phyloP scores from a whole-genome alignment of 2,888 invertebrate genomes.

The Melanotus villosus region DNA sequence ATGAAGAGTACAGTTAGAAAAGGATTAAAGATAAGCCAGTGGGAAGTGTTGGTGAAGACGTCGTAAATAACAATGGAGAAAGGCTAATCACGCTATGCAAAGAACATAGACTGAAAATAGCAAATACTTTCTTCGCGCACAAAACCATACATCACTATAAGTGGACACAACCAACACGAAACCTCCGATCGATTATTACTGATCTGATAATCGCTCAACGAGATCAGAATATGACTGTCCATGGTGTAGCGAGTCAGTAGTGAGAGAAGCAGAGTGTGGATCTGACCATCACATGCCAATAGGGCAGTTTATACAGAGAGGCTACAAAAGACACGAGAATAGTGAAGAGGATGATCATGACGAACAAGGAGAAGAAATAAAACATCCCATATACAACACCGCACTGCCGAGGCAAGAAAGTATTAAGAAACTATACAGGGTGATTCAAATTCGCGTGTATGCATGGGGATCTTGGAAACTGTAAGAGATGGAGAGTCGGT shows the following conservation, averaged over 20 bases:
- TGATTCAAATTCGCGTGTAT: too few species aligned
- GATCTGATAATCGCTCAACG: too few species aligned
- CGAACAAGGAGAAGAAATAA: background rate
- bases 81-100: too few species aligned
- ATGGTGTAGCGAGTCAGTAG: background rate
- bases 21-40: background rate
- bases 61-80: background rate
- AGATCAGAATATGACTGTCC: background rate
- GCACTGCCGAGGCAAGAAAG: too few species aligned
- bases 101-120: too few species aligned
- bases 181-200: background rate
- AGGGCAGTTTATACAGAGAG: background rate
- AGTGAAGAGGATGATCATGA: background rate
- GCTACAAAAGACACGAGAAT: too few species aligned
- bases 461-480: too few species aligned
- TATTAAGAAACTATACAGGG: too few species aligned
- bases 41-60: conserved; percentile 2
- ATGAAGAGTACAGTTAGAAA: conserved; percentile 1
- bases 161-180: background rate
- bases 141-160: background rate
- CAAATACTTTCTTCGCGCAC: too few species aligned
- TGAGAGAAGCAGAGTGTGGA: too few species aligned
- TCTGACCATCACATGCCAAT: background rate
- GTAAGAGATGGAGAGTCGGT: too few species aligned
- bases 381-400: too few species aligned